A percentile compares a stretch with the other conserved stretches of the same genome.
These are phyloP conservation scores for Sphinx pinastri DNA, from an alignment of 2,888 invertebrate genomes.

Conservation along the genomic window DNA sequence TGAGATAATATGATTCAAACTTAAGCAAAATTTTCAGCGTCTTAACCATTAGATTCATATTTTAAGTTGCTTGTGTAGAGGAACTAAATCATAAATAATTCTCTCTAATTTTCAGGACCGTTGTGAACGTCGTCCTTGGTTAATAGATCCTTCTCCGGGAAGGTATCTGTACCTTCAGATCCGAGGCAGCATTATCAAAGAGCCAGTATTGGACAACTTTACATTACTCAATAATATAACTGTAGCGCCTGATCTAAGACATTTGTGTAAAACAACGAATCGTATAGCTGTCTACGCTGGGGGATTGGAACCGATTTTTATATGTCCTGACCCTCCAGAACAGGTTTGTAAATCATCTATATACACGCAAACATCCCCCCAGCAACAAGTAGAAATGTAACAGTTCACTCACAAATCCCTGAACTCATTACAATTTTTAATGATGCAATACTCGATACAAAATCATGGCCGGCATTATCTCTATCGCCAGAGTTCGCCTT, in stretches of 20 bases:
- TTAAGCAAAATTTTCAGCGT: no score
- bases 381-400: no score
- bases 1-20: no score
- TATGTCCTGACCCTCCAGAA: constrained; percentile 82
- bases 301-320: constrained; percentile 83
- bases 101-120: constrained; percentile 85
- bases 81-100: no score
- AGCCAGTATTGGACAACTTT: constrained; percentile 77
- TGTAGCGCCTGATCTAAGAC: constrained; percentile 80
- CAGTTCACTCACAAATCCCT: no score
- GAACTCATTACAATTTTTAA: no score
- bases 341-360: constrained; percentile 38
- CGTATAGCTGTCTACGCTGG: constrained; percentile 91
- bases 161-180: constrained; percentile 92
- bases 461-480: no score
- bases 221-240: constrained; percentile 84
- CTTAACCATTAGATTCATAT: no score
- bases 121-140: constrained; percentile 91
- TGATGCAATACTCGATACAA: no score
- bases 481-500: no score
- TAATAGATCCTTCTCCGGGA: constrained; percentile 90
- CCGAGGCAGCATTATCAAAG: constrained; percentile 85
- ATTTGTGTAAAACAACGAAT: constrained; percentile 89
- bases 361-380: no score
- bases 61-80: no score